Evolutionary conservation across 2,888 invertebrate species (phyloP).

Genomic region (Listrodromus nycthemerus): DNA sequence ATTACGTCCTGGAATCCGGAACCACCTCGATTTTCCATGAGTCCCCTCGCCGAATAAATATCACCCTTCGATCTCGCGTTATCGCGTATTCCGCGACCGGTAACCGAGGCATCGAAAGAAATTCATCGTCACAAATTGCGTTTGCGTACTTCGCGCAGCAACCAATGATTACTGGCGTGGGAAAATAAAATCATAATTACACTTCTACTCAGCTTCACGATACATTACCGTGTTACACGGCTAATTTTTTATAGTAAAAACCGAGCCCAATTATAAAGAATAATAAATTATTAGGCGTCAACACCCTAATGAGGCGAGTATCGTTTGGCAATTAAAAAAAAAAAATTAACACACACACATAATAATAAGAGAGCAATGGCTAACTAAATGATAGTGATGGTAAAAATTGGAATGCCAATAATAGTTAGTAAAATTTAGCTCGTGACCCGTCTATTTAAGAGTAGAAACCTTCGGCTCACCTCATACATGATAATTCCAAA

Average conservation of each 20-base stretch:
- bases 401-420: not conserved
- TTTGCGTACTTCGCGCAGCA: not conserved
- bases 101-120: not conserved
- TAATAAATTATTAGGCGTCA: too few relatives aligned
- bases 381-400: too few relatives aligned
- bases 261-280: too few relatives aligned
- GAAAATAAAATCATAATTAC: not conserved
- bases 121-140: not conserved
- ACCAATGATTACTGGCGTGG: not conserved
- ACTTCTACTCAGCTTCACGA: not conserved
- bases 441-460: not conserved
- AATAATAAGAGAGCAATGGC: too few relatives aligned
- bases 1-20: slow-evolving; percentile 47
- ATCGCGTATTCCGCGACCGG: not conserved
- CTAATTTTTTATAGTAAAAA: not conserved
- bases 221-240: not conserved
- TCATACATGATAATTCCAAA: too few relatives aligned
- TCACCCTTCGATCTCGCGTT: slow-evolving; percentile 32
- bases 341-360: too few relatives aligned
- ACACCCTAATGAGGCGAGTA: too few relatives aligned
- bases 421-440: not conserved
- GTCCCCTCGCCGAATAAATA: slow-evolving; percentile 37
- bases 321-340: too few relatives aligned
- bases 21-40: slow-evolving; percentile 53
- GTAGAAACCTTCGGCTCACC: too few relatives aligned